These are phyloP conservation scores for Torymus auratus DNA, from an alignment of 2,888 invertebrate genomes.

Conservation along the genomic window DNA sequence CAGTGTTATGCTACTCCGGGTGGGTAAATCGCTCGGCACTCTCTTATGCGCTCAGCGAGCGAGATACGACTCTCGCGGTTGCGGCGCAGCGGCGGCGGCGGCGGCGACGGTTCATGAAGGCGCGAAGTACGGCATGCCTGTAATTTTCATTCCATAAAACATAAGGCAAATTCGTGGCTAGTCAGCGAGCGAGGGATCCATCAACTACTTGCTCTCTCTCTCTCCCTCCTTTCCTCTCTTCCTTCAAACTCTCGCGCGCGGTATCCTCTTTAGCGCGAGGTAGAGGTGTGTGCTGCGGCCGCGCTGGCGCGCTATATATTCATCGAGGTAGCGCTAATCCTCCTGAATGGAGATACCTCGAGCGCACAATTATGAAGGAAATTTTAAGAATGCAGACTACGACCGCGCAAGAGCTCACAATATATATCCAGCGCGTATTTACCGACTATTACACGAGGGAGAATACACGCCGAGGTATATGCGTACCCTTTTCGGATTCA, in stretches of 20 bases:
- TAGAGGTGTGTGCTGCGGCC: background rate
- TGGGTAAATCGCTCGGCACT: constrained; percentile 24
- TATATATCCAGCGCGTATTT: constrained; percentile 8
- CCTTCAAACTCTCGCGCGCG: background rate
- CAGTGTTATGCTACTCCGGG: constrained; percentile 11
- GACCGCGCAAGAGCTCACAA: background rate
- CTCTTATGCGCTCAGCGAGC: background rate
- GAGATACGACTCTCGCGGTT: background rate
- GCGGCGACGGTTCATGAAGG: constrained; percentile 45
- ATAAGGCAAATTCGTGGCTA: constrained; percentile 64
- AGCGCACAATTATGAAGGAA: constrained; percentile 42
- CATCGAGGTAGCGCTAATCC: constrained; percentile 24
- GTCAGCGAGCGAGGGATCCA: constrained; percentile 61
- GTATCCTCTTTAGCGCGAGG: constrained; percentile 33
- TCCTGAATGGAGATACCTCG: constrained; percentile 48
- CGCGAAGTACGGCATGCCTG: constrained; percentile 58
- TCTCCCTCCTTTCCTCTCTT: no score
- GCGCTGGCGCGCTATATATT: background rate
- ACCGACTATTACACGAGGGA: constrained; percentile 28
- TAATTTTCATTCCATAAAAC: constrained; percentile 65
- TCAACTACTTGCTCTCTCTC: constrained; percentile 47
- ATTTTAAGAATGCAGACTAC: constrained; percentile 36
- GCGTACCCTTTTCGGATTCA: constrained; percentile 33
- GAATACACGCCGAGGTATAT: background rate
- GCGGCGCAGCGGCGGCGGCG: background rate